Conservation (phyloP, 2,113 vertebrate species). For the Illadopsis cleaveri region DNA sequence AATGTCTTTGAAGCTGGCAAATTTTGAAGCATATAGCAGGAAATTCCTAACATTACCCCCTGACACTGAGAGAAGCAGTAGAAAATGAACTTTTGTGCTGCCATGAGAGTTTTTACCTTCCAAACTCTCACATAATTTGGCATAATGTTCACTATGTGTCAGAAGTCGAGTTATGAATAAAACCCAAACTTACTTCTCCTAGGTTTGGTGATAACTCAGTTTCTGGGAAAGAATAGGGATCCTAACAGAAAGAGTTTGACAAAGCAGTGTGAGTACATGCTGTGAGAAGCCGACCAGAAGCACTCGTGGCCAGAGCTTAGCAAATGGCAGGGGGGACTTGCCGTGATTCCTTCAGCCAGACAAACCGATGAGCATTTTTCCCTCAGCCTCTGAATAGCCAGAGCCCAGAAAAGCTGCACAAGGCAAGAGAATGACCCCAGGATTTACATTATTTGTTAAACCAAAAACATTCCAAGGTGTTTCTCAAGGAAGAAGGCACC, state of each 20-base stretch:
- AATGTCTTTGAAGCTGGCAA: neutral
- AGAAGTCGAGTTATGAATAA: neutral
- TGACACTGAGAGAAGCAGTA: neutral
- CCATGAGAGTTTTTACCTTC: neutral
- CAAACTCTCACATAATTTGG: neutral
- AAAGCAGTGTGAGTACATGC: neutral
- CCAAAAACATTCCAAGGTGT: neutral
- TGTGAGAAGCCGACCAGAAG: neutral
- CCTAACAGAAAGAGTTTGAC: neutral
- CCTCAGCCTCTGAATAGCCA: neutral
- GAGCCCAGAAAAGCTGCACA: neutral
- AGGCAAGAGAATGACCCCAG: neutral
- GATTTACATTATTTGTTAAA: neutral
- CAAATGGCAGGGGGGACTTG: neutral
- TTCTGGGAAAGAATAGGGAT: neutral
- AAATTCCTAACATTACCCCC: neutral
- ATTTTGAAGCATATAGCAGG: neutral
- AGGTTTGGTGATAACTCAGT: neutral
- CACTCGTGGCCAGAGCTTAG: neutral
- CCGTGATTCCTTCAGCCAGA: neutral
- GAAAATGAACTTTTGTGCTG: neutral
- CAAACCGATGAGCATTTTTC: neutral
- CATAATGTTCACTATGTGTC: rapidly evolving
- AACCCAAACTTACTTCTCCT: neutral
- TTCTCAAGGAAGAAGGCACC: neutral